phyloP scores from a whole-genome alignment of 2,888 invertebrate species.

The Seladonia tumulorum region DNA sequence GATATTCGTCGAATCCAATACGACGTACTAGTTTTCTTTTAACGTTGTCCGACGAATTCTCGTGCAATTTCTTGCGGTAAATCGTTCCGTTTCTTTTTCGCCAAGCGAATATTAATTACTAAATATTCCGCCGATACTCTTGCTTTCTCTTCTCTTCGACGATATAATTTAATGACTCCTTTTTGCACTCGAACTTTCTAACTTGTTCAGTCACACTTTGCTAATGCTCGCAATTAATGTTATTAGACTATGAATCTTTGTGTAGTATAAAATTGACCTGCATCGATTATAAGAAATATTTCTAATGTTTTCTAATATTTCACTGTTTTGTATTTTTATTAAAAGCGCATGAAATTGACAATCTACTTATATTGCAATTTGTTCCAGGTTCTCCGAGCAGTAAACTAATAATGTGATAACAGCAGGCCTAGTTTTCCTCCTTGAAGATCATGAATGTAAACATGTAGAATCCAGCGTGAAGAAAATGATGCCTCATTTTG shows the following conservation, averaged over 20 bases:
- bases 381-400: constrained; percentile 39
- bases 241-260: neutral
- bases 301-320: neutral
- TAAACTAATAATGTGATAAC: constrained; percentile 44
- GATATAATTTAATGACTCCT: neutral
- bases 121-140: neutral
- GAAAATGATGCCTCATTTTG: constrained; percentile 78
- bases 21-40: constrained; percentile 31
- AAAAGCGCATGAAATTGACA: neutral
- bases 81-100: constrained; percentile 7
- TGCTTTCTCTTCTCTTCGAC: neutral
- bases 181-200: neutral
- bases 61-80: constrained; percentile 28
- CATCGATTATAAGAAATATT: neutral
- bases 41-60: constrained; percentile 21
- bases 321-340: neutral
- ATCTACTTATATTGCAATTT: constrained; percentile 18
- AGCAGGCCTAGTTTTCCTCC: constrained; percentile 14
- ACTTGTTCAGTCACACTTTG: neutral
- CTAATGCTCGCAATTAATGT: neutral
- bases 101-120: constrained; percentile 16
- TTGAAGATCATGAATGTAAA: constrained; percentile 39
- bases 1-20: constrained; percentile 44
- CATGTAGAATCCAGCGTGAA: constrained; percentile 65
- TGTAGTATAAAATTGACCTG: neutral